Conservation (phyloP, 2,113 vertebrate species). For the Crotalus viridis region DNA sequence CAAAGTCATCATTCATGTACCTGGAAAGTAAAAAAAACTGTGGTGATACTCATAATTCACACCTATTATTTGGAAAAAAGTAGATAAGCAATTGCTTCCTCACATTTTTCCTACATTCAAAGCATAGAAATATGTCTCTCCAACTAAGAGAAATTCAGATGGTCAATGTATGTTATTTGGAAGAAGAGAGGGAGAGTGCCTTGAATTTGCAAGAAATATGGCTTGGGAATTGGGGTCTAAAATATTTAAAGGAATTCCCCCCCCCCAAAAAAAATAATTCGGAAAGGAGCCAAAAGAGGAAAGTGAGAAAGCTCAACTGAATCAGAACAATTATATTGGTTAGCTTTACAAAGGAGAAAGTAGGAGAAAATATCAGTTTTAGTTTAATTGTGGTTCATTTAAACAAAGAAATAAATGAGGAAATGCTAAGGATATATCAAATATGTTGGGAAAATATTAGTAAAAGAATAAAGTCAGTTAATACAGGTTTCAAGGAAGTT, state of each 20-base stretch:
- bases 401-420: background rate
- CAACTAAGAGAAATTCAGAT: slow-evolving; percentile 24
- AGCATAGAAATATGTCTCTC: background rate
- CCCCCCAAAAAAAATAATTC: background rate
- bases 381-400: background rate
- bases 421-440: background rate
- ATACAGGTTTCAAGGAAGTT: background rate
- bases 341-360: background rate
- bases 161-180: background rate
- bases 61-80: background rate
- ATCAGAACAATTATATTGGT: background rate
- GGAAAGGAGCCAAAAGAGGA: background rate
- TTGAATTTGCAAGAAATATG: background rate
- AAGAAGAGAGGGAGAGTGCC: background rate
- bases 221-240: slow-evolving; percentile 1
- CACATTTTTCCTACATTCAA: slow-evolving; percentile 41
- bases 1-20: background rate
- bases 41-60: background rate
- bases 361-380: background rate
- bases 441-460: background rate
- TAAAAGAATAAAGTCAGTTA: background rate
- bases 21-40: background rate
- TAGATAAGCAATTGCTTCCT: slow-evolving; percentile 46
- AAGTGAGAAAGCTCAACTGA: background rate
- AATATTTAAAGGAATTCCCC: background rate